Percentiles rank a stretch among this genome's conserved stretches.
Conservation (phyloP, 2,888 invertebrate genomes). For the Pardosa pseudoannulata region DNA sequence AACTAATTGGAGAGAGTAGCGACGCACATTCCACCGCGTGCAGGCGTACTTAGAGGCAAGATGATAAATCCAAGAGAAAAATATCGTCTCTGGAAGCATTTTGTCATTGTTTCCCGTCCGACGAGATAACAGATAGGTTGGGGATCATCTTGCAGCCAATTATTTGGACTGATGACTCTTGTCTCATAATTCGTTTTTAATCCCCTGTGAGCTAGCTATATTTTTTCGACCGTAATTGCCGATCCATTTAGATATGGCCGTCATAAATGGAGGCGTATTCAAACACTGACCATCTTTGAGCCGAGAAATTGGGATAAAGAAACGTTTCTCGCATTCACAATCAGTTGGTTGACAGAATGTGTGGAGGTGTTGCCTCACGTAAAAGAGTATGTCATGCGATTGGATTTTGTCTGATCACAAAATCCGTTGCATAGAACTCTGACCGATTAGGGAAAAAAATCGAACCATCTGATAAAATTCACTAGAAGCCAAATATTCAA, state of each 20-base stretch:
- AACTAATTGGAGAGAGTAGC: neutral
- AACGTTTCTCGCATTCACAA: neutral
- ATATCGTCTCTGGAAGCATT: neutral
- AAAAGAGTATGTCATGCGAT: neutral
- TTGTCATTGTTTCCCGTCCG: neutral
- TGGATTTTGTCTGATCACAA: neutral
- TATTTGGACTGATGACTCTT: conserved; percentile 61
- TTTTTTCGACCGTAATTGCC: conserved; percentile 66
- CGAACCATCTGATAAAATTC: neutral
- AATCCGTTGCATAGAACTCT: neutral
- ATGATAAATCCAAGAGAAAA: neutral
- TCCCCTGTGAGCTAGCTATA: conserved; percentile 50
- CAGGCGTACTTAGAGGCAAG: neutral
- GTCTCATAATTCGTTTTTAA: conserved; percentile 70
- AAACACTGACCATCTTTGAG: conserved; percentile 23
- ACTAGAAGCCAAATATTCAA: too few species aligned
- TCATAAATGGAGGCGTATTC: conserved; percentile 46
- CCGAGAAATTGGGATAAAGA: neutral
- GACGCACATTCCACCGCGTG: neutral
- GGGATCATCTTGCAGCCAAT: conserved; percentile 52
- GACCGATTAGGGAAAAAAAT: neutral
- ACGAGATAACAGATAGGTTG: conserved; percentile 39
- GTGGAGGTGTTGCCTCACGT: neutral
- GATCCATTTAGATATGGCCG: conserved; percentile 66
- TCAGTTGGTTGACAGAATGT: neutral